Evolutionary conservation across 2,113 vertebrate species (phyloP).

Genomic region (Ailuropoda melanoleuca): DNA sequence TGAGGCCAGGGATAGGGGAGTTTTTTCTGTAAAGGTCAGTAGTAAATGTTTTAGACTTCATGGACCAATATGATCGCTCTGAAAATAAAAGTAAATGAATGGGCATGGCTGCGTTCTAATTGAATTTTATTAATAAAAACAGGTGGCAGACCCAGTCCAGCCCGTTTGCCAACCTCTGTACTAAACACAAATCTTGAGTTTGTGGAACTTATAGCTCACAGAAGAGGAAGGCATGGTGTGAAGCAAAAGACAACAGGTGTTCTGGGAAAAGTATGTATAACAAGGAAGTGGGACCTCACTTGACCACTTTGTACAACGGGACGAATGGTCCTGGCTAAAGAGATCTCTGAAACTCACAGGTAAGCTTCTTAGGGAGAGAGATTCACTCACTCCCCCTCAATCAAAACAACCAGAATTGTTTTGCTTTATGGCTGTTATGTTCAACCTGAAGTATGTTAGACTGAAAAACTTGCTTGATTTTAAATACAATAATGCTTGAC

Average conservation of each 20-base stretch:
- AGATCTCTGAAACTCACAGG: background rate
- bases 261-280: background rate
- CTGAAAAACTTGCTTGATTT: conserved; percentile 41
- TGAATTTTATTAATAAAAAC: background rate
- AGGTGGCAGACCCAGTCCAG: background rate
- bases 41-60: background rate
- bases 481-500: conserved; percentile 34
- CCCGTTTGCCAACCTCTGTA: background rate
- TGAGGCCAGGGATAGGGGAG: background rate
- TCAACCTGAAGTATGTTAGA: conserved; percentile 22
- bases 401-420: background rate
- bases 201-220: background rate
- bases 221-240: background rate
- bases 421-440: background rate
- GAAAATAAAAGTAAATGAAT: background rate
- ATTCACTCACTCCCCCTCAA: background rate
- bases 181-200: background rate
- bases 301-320: background rate
- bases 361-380: background rate
- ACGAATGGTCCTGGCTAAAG: background rate
- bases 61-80: background rate
- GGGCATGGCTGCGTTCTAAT: background rate
- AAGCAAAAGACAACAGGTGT: background rate
- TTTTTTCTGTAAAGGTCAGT: background rate
- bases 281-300: background rate